A percentile compares a stretch with the other conserved stretches of the same genome.
These are phyloP conservation scores for Drosophila arawakana DNA, from an alignment of 1,140 invertebrate genomes.

Conservation along the genomic window DNA sequence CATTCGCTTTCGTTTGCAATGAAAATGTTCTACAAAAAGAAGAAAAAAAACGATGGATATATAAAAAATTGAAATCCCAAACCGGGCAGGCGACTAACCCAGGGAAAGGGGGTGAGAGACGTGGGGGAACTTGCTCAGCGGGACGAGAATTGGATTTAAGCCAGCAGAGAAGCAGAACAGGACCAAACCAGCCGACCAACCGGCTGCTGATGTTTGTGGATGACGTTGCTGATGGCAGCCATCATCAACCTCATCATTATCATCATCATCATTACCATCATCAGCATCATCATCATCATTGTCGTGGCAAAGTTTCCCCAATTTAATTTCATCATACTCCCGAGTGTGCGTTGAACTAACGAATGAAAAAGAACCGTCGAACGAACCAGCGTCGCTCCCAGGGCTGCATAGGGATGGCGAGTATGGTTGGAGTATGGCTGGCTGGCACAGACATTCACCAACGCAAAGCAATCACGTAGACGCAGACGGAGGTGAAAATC, in stretches of 20 bases:
- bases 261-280: conserved; percentile 27
- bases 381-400: conserved; percentile 15
- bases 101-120: background rate
- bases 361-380: conserved; percentile 51
- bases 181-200: conserved; percentile 54
- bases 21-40: conserved; percentile 54
- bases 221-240: conserved; percentile 75
- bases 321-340: conserved; percentile 84
- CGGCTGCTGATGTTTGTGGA: conserved; percentile 50
- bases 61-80: conserved; percentile 68
- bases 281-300: conserved; percentile 43
- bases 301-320: conserved; percentile 79
- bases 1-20: conserved; percentile 80
- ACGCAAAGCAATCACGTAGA: conserved; percentile 71
- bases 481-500: conserved; percentile 38
- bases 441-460: conserved; percentile 56
- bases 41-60: conserved; percentile 21
- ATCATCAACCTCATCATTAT: conserved; percentile 34
- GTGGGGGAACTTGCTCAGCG: conserved; percentile 20
- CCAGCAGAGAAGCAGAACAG: conserved; percentile 36
- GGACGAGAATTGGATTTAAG: conserved; percentile 60
- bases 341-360: conserved; percentile 78
- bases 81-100: conserved; percentile 21
- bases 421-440: conserved; percentile 14
- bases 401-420: conserved; percentile 5